Conservation (phyloP, 2,888 invertebrate species). For the Idaea straminata region DNA sequence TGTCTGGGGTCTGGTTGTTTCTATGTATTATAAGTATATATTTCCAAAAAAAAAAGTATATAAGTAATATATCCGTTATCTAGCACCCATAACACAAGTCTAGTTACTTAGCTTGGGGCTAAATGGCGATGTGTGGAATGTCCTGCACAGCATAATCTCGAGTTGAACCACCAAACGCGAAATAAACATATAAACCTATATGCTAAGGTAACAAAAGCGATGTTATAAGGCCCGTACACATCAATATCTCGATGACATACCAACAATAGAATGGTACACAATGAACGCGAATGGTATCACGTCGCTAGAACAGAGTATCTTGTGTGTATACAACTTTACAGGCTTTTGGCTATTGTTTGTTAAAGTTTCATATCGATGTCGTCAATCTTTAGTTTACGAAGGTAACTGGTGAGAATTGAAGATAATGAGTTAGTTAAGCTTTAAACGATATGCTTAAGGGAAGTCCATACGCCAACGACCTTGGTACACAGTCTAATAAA, state of each 20-base stretch:
- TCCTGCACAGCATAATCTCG: background rate
- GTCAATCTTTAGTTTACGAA: background rate
- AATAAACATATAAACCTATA: background rate
- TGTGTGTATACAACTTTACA: background rate
- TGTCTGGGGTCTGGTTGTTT: no score
- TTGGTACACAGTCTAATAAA: no score
- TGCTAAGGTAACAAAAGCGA: background rate
- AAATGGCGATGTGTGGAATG: no score
- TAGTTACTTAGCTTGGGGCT: no score
- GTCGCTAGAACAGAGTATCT: background rate
- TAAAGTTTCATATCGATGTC: background rate
- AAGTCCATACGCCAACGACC: no score
- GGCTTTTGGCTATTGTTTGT: background rate
- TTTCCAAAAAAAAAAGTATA: no score
- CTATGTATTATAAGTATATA: no score
- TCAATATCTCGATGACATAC: background rate
- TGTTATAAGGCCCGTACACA: background rate
- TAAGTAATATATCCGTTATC: no score
- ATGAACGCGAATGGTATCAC: background rate
- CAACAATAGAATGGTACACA: background rate
- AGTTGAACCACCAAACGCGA: background rate
- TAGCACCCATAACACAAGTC: no score
- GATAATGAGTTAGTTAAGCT: background rate
- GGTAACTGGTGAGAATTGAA: background rate
- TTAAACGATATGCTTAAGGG: background rate